phyloP scores from a whole-genome alignment of 2,888 invertebrate species.

The Tetanocera ferruginea region DNA sequence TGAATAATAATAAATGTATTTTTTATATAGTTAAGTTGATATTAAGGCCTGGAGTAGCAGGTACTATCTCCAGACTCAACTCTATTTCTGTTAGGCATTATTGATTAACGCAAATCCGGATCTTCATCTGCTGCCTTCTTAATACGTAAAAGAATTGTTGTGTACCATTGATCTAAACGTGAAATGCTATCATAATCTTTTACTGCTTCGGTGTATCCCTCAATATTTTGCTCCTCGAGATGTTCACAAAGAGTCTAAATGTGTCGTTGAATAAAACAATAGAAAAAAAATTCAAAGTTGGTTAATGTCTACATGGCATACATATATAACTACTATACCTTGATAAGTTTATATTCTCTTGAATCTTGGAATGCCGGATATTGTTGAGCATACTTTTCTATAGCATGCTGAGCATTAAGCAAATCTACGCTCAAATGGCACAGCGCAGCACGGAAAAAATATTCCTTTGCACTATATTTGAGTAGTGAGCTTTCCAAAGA shows the following conservation, averaged over 20 bases:
- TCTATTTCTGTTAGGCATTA: slow-evolving; percentile 1
- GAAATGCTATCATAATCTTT: slow-evolving; percentile 97
- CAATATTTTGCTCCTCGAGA: slow-evolving; percentile 94
- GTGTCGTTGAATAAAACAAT: background rate
- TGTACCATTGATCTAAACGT: slow-evolving; percentile 97
- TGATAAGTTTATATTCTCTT: slow-evolving; percentile 93
- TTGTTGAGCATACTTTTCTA: slow-evolving; percentile 92
- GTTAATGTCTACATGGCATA: background rate
- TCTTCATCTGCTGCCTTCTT: slow-evolving; percentile 91
- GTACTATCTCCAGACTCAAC: background rate
- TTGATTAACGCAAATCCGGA: slow-evolving; percentile 80
- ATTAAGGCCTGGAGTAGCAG: background rate
- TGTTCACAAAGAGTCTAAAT: slow-evolving; percentile 87
- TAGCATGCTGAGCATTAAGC: slow-evolving; percentile 92
- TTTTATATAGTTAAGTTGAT: slow-evolving; percentile 8
- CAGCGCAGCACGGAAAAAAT: slow-evolving; percentile 96
- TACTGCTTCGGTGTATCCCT: slow-evolving; percentile 94
- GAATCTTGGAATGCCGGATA: slow-evolving; percentile 97
- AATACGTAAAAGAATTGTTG: slow-evolving; percentile 91
- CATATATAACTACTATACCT: slow-evolving; percentile 74
- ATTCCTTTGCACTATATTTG: slow-evolving; percentile 98
- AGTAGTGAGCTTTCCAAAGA: slow-evolving; percentile 95
- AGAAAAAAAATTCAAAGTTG: background rate
- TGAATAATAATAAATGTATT: slow-evolving; percentile 19
- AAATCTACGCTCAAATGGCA: slow-evolving; percentile 97